Base-by-base conservation (phyloP, 2,113 vertebrate genomes). In the Procavia capensis region DNA sequence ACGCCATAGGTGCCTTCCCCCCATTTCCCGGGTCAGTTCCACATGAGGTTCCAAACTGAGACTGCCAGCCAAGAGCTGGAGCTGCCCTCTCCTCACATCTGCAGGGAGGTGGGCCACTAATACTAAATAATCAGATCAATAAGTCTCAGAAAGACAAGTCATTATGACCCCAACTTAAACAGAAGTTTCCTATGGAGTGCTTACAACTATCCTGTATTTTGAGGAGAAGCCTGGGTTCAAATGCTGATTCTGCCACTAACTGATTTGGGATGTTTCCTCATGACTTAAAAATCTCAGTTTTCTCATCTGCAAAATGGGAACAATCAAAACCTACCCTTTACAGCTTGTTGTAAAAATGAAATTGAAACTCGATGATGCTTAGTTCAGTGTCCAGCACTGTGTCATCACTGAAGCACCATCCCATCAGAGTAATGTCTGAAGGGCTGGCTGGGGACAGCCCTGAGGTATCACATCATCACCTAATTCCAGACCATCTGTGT, bases 151-250 rank as follows among this genome's bases (percentile, higher is more conserved):
- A 79, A 79, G 50, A 59, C 43, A 43, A 64, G 39, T 19, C 27
- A 27, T 27, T 47, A 31, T 59, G 41, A 41, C 64, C 20, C 16
- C 75, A 43, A 20, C 13, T 16, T 64, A 31, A 27, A 17, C 63
- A 20, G 36, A 45, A 39, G 24, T 25, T 29, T 47, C 63, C 47
- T n/a, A 6, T 3, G 14, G 24, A 29, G 31, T 29, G 13, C 6
- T 2, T 2, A 1, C 45, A 68, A 5, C 70, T 1, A 27, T 4
- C 0, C 1, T 20, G 8, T 31, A 74, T 34, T 25, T 29, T 45
- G 78, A 64, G 66, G 39, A 41, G 13, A 36, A 86, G 1, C 50
- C 45, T 54, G 50, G 50, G 50, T 54, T 54, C 50, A 54, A 16
- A 54, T 54, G 50, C 50, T 54, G 50, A 54, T 31, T 79, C 54